Evolutionary conservation across 2,888 invertebrate species (phyloP), one percentile per base, ranked within the genome.

Genomic region (Lypha dubia): DNA sequence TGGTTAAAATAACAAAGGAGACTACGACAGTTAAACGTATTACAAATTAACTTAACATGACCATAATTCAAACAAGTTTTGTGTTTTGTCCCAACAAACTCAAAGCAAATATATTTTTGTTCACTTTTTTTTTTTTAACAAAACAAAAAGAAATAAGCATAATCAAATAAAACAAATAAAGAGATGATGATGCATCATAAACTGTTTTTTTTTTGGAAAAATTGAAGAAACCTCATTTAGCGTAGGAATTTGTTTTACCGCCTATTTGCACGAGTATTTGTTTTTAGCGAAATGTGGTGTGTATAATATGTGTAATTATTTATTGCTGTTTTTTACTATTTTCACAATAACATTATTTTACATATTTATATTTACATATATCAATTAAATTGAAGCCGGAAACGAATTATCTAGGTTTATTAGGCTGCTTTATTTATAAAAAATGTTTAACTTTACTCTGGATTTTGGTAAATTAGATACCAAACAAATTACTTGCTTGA

Each of bases 31-130:
- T 41, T 32, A 53, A 32, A 49, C 58, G 65, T 79, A 71, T 79
- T 76, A 76, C 79, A 79, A 79, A 76, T 79, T 70, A 65, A 65
- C 75, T 84, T 76, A 67, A 76, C 51, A 53, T 76, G 75, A 62
- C 49, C 53, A 76, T 58, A 79, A 76, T 46, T 75, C 46, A 71
- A 84, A 84, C 79, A 28, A 84, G 79, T 79, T 79, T 82, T 67
- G n/a, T n/a, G n/a, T 8, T 32, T 32, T 32, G 38, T n/a, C 17
- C n/a, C n/a, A n/a, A n/a, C n/a, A n/a, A 46, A 7, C 44, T 44
- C 44, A 15, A 41, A 41, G 13, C 8, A 41, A 60, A 24, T 49
- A 49, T 41, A 82, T 60, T 38, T 22, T 60, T 56, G 22, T 60
- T 24, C 20, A 68, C 24, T 17, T 51, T 38, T 49, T 62, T 24